Evolutionary conservation across 2,113 vertebrate species (phyloP).

Genomic region (Tor tambroides): DNA sequence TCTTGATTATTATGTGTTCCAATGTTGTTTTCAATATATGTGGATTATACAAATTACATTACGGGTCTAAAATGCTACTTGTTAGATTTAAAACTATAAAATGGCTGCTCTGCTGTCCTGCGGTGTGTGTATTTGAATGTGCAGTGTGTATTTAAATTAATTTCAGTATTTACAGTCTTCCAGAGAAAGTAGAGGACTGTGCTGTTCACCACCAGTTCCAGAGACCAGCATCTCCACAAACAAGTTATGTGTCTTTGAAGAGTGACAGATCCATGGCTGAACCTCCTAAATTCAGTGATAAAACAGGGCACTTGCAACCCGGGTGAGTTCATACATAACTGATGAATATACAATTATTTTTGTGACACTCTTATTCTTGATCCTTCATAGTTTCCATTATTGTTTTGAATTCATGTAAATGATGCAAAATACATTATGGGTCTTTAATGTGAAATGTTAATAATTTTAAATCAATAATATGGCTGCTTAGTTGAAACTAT

Average conservation of each 20-base stretch:
- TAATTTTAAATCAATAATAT: not conserved
- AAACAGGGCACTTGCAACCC: no score
- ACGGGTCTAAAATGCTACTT: not conserved
- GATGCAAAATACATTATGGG: no score
- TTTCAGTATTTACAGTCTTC: not conserved
- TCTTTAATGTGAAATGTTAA: no score
- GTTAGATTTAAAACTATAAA: not conserved
- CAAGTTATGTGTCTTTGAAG: not conserved
- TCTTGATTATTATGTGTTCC: not conserved
- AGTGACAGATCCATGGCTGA: constrained; percentile 32
- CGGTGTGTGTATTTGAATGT: not conserved
- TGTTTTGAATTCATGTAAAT: no score
- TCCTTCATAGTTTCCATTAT: no score
- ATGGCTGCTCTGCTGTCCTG: not conserved
- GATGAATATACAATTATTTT: not conserved
- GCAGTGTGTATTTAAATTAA: not conserved
- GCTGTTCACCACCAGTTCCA: not conserved
- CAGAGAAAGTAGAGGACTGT: not conserved
- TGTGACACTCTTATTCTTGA: not conserved
- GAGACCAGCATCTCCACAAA: not conserved
- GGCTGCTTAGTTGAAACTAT: no score
- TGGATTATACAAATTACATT: not conserved
- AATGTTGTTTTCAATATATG: not conserved
- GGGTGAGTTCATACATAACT: not conserved
- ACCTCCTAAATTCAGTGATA: constrained; percentile 23